Conservation (phyloP, 2,888 invertebrate species). For the Cactoblastis cactorum region DNA sequence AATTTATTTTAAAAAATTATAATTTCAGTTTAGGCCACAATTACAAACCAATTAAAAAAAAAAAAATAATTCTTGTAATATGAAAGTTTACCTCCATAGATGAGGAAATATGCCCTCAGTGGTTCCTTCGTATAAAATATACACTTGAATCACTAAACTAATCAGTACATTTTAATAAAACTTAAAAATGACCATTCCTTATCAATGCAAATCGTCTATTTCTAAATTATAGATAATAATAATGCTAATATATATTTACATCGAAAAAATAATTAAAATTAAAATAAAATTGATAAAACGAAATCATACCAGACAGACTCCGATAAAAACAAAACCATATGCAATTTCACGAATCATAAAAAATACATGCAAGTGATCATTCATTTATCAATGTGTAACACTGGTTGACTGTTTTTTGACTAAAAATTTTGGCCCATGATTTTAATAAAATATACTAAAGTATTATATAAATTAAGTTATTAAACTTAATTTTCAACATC, state of each 20-base stretch:
- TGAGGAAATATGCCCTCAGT: conserved; percentile 63
- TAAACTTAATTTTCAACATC: conserved; percentile 33
- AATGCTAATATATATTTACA: conserved; percentile 31
- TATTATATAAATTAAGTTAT: conserved; percentile 32
- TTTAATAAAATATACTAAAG: conserved; percentile 48
- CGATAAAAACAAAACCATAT: conserved; percentile 11
- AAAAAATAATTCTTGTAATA: conserved; percentile 16
- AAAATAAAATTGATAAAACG: conserved; percentile 26
- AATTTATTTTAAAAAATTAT: too few species aligned
- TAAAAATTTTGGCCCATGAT: conserved; percentile 73
- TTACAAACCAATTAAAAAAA: conserved; percentile 20
- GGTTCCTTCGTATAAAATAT: conserved; percentile 63
- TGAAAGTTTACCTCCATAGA: conserved; percentile 51
- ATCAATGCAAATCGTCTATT: conserved; percentile 45
- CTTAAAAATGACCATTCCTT: conserved; percentile 62
- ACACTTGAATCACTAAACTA: conserved; percentile 68
- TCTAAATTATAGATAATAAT: conserved; percentile 43
- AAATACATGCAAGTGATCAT: conserved; percentile 15
- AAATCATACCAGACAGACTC: conserved; percentile 17
- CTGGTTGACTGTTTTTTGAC: conserved; percentile 66
- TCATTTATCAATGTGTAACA: conserved; percentile 26
- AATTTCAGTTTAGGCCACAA: conserved; percentile 27
- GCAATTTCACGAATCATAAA: conserved; percentile 14
- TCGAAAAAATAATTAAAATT: conserved; percentile 23
- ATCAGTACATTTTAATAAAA: conserved; percentile 76